A percentile compares a stretch with the other conserved stretches of the same genome.
Conservation (phyloP, 1,140 invertebrate species). For the Sarcophaga bullata region DNA sequence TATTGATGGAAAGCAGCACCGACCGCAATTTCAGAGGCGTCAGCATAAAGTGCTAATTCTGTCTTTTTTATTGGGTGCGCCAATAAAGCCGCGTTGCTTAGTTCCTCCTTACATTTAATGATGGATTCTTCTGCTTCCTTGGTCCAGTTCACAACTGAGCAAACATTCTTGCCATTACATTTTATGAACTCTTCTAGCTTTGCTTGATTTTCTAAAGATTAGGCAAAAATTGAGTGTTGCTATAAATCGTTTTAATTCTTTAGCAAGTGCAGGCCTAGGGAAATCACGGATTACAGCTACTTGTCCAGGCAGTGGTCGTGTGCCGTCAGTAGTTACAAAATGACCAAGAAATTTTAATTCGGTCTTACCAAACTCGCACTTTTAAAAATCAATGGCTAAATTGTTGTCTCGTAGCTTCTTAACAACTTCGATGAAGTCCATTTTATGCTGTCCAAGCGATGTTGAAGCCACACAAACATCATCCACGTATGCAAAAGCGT, state of each 20-base stretch:
- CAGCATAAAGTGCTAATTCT: background rate
- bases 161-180: no score
- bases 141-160: no score
- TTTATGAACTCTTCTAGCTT: no score
- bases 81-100: no score
- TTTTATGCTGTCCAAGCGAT: slow-evolving; percentile 52
- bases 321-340: background rate
- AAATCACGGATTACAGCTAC: background rate
- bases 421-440: slow-evolving; percentile 51
- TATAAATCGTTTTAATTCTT: no score
- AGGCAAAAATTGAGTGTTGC: no score
- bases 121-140: no score
- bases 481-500: slow-evolving; percentile 62
- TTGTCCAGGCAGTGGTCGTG: background rate
- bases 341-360: slow-evolving; percentile 49
- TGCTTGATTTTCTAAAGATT: no score
- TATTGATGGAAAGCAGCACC: slow-evolving; percentile 19
- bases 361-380: slow-evolving; percentile 52
- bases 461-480: slow-evolving; percentile 68
- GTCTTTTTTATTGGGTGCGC: no score
- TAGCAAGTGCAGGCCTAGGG: no score
- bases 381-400: slow-evolving; percentile 50
- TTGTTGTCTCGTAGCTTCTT: slow-evolving; percentile 48
- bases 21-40: slow-evolving; percentile 18
- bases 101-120: no score